Base-by-base conservation (phyloP, 2,888 invertebrate species). In the Scaptomyza parva region DNA sequence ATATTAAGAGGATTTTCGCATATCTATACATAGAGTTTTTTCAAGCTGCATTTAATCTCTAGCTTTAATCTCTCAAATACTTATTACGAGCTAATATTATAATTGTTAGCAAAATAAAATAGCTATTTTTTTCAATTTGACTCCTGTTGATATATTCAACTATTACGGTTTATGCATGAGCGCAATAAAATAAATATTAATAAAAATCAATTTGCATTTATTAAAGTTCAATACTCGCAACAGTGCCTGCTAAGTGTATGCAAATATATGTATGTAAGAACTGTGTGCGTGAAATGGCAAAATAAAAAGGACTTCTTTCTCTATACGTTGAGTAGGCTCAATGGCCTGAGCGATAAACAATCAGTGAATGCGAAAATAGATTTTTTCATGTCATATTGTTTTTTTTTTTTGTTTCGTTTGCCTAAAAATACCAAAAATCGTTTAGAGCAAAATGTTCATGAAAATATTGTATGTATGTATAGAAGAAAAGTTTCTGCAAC, bases 401-500 rank as follows among this genome's bases (percentile, higher is more conserved):
- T n/a, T n/a, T n/a, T n/a, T n/a, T n/a, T n/a, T n/a, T n/a, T n/a
- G n/a, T n/a, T 53, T 80, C 61, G 65, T 76, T 73, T 71, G 76
- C 50, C 76, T 61, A 59, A 59, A 60, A 63, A 68, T 60, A 58
- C 47, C 50, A 37, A 55, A 68, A 59, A 37, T 9, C 33, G 44
- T 33, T 47, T 22, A 33, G 18, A 35, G 50, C n/a, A n/a, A 63
- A 60, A 55, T 52, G 48, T 52, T 78, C 50, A 64, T 69, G 66
- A 50, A 77, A 76, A 85, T 76, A 87, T 77, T n/a, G n/a, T n/a
- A n/a, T n/a, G n/a, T n/a, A n/a, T n/a, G n/a, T n/a, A n/a, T n/a
- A n/a, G n/a, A 77, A 85, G 83, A 74, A 87, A 87, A 79, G 79
- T 76, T 74, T 68, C 60, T 59, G 61, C 69, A 47, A 47, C 50